Conservation (phyloP, 2,888 invertebrate species). For the Cheilosia variabilis region DNA sequence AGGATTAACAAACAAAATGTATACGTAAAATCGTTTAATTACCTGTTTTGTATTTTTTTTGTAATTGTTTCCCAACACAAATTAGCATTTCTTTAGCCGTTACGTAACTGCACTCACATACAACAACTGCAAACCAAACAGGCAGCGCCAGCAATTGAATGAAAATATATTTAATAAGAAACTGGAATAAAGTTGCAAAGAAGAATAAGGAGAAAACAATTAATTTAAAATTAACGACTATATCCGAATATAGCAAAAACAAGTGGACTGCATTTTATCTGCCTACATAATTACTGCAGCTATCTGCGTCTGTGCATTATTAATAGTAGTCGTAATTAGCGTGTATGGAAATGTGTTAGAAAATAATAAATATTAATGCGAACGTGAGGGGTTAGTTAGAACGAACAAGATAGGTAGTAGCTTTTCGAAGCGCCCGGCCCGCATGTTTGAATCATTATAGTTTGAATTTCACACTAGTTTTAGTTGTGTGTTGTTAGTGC, state of each 20-base stretch:
- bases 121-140: neutral
- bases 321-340: constrained; percentile 35
- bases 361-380: constrained; percentile 22
- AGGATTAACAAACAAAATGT: no score
- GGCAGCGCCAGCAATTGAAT: constrained; percentile 15
- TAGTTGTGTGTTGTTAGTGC: neutral
- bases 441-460: no score
- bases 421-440: neutral
- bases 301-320: constrained; percentile 34
- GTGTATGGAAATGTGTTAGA: constrained; percentile 44
- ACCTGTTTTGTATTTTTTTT: no score
- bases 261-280: constrained; percentile 38
- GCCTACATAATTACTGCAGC: constrained; percentile 39
- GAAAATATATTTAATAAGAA: constrained; percentile 41
- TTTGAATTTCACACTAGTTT: constrained; percentile 6
- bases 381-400: constrained; percentile 1
- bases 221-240: constrained; percentile 48
- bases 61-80: neutral
- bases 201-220: constrained; percentile 51
- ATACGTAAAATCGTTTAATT: no score
- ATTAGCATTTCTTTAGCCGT: constrained; percentile 29
- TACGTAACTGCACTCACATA: constrained; percentile 27
- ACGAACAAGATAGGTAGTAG: constrained; percentile 1
- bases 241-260: constrained; percentile 39
- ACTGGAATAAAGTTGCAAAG: constrained; percentile 40